Percentiles rank a stretch among this genome's conserved stretches.
Conservation (phyloP, 2,113 vertebrate genomes). For the Pantherophis guttatus region DNA sequence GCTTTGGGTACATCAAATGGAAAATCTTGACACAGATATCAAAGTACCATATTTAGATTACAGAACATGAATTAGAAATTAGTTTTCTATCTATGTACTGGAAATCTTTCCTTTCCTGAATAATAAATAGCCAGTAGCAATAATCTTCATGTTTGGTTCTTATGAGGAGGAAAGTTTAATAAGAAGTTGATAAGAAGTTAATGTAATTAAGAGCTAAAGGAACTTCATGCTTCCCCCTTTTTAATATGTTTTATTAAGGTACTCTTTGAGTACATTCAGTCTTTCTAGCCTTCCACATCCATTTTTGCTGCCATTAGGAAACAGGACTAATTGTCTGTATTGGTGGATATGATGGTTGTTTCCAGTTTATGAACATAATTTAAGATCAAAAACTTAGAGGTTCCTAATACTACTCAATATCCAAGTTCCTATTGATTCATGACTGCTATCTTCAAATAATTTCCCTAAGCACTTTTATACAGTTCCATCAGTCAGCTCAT, state of each 20-base stretch:
- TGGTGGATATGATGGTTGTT: too few relatives aligned
- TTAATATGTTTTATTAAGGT: neutral
- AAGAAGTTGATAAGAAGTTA: neutral
- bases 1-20: conserved; percentile 13
- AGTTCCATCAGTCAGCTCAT: neutral
- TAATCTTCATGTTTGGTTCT: neutral
- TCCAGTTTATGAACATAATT: neutral
- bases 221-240: neutral
- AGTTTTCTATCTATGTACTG: neutral
- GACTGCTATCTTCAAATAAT: neutral
- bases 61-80: conserved; percentile 4
- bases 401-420: neutral
- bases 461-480: neutral
- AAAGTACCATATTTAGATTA: neutral
- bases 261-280: neutral
- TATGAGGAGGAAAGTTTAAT: neutral
- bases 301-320: neutral
- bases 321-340: neutral
- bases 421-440: neutral
- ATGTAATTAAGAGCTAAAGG: neutral
- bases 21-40: conserved; percentile 34
- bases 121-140: neutral
- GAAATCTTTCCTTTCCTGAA: neutral
- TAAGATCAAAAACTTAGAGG: neutral
- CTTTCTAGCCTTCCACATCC: neutral